These are phyloP conservation scores for Melanocharis versteri DNA, from an alignment of 2,113 vertebrate species.

Conservation along the genomic window DNA sequence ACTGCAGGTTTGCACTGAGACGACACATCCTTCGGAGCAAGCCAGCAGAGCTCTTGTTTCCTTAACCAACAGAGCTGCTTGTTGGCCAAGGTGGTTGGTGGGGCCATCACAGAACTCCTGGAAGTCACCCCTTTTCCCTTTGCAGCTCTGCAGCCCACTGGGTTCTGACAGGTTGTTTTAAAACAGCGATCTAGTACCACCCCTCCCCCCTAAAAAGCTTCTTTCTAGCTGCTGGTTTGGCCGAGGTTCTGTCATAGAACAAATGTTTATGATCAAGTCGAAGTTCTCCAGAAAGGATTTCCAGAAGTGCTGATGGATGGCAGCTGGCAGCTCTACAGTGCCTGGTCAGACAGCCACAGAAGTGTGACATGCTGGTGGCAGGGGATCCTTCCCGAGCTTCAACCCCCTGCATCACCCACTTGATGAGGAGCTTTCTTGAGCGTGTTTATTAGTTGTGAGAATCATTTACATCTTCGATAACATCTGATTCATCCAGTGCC, in stretches of 20 bases:
- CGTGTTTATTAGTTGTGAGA: slow-evolving; percentile 20
- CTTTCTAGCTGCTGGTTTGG: not conserved
- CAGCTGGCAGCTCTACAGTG: not conserved
- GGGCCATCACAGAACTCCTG: not conserved
- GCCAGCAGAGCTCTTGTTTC: not conserved
- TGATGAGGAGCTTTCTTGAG: slow-evolving; percentile 20
- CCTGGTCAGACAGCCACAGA: not conserved
- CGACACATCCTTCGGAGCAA: not conserved
- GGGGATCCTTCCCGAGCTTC: not conserved
- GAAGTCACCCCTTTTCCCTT: not conserved
- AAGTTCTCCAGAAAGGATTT: not conserved
- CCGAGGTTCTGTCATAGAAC: not conserved
- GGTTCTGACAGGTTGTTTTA: not conserved
- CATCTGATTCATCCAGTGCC: not conserved
- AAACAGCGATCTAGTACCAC: not conserved
- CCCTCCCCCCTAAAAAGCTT: fast-evolving
- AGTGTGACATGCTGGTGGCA: not conserved
- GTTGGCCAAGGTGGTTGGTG: not conserved
- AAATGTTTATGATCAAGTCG: not conserved
- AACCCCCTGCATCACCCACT: not conserved
- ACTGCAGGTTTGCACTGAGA: not conserved
- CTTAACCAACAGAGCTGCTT: not conserved
- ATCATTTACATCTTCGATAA: slow-evolving; percentile 3
- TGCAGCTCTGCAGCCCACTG: not conserved
- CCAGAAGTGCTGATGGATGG: not conserved